phyloP scores from a whole-genome alignment of 2,888 invertebrate genomes.

The Hyles lineata region DNA sequence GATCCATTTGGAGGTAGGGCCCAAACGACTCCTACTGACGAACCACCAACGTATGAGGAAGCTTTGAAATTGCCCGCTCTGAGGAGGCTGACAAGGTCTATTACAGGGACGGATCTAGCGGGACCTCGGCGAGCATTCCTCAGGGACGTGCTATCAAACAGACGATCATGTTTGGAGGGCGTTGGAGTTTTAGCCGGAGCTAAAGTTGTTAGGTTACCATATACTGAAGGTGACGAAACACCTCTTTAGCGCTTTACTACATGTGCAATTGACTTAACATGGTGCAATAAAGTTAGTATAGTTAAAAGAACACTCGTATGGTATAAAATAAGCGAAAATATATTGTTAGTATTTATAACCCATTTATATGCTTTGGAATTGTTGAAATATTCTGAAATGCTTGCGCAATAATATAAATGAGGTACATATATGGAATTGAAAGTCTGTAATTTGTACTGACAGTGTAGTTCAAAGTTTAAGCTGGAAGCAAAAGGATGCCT shows the following conservation, averaged over 20 bases:
- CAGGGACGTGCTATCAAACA: constrained; percentile 78
- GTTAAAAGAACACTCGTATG: constrained; percentile 35
- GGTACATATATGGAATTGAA: constrained; percentile 45
- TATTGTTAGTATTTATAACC: constrained; percentile 53
- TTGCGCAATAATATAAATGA: constrained; percentile 52
- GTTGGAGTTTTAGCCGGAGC: constrained; percentile 76
- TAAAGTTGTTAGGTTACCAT: constrained; percentile 74
- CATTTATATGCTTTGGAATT: constrained; percentile 63
- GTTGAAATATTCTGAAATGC: constrained; percentile 55
- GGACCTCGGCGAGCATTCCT: constrained; percentile 79
- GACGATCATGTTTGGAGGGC: constrained; percentile 78
- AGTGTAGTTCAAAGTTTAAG: not conserved
- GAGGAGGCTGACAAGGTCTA: constrained; percentile 84
- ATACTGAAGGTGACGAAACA: constrained; percentile 75
- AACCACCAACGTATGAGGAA: constrained; percentile 87
- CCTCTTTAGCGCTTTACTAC: constrained; percentile 72
- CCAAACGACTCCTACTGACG: constrained; percentile 83
- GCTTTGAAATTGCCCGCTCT: constrained; percentile 86
- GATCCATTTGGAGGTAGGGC: constrained; percentile 86
- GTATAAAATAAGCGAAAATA: constrained; percentile 42
- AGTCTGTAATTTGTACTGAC: not conserved
- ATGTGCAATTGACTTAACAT: constrained; percentile 58
- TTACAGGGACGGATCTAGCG: constrained; percentile 84
- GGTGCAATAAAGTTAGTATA: constrained; percentile 30
- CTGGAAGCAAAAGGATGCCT: not conserved